These are phyloP conservation scores for Falcaria lacertinaria DNA, from an alignment of 2,888 invertebrate genomes.

Conservation along the genomic window DNA sequence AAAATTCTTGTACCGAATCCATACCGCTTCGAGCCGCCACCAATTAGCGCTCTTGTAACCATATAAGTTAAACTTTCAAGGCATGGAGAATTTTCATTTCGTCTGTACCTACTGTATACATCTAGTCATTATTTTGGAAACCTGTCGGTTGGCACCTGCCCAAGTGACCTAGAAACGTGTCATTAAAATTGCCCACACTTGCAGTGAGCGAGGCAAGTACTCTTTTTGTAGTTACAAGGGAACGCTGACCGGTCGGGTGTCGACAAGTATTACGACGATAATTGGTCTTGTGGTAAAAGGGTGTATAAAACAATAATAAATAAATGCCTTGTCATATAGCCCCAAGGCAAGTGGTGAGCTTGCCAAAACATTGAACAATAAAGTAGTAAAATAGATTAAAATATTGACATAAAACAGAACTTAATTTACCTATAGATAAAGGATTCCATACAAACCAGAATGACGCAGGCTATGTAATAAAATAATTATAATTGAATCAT, in stretches of 20 bases:
- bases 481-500: too few species aligned
- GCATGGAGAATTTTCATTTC: not conserved
- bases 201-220: not conserved
- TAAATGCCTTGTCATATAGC: too few species aligned
- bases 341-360: too few species aligned
- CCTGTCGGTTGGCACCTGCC: constrained; percentile 17
- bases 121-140: constrained; percentile 11
- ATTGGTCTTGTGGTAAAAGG: too few species aligned
- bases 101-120: constrained; percentile 4
- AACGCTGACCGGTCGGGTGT: not conserved
- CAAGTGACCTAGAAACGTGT: constrained; percentile 23
- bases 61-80: not conserved
- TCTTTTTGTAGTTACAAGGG: not conserved
- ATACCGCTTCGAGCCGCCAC: not conserved
- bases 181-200: constrained; percentile 5
- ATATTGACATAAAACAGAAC: too few species aligned
- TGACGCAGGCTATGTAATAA: too few species aligned
- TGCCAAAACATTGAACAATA: too few species aligned
- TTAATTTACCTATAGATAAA: too few species aligned
- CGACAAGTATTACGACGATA: not conserved
- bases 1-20: not conserved
- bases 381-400: too few species aligned
- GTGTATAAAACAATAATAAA: too few species aligned
- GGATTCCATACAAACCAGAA: too few species aligned
- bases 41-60: not conserved